These are phyloP conservation scores for Elgaria multicarinata DNA, from an alignment of 2,113 vertebrate genomes.

Conservation along the genomic window DNA sequence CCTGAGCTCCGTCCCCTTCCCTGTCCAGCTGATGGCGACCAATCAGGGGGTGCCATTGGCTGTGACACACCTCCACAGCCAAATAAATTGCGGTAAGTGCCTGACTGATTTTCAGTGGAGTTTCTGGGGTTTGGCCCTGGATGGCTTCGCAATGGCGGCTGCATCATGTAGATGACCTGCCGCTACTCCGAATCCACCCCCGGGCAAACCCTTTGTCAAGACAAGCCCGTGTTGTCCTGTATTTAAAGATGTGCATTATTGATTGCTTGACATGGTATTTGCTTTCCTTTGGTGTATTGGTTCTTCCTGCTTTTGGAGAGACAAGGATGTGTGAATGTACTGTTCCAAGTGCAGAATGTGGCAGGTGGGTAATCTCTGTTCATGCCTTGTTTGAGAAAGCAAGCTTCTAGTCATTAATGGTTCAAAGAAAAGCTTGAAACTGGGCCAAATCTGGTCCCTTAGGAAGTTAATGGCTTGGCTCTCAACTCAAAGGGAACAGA, in stretches of 20 bases:
- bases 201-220: too few species aligned
- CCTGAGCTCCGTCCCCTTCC: too few species aligned
- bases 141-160: too few species aligned
- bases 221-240: not conserved
- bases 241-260: not conserved
- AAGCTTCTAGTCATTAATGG: not conserved
- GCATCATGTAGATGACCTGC: too few species aligned
- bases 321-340: not conserved
- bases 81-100: too few species aligned
- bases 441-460: not conserved
- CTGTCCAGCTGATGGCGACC: too few species aligned
- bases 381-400: not conserved
- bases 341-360: not conserved
- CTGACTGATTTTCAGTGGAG: too few species aligned
- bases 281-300: not conserved
- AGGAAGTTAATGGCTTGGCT: not conserved
- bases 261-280: not conserved
- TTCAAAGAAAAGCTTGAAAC: not conserved
- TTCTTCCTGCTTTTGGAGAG: not conserved
- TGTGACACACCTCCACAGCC: too few species aligned
- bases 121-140: too few species aligned
- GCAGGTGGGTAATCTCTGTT: not conserved
- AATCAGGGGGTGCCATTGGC: too few species aligned
- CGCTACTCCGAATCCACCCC: too few species aligned
- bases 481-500: not conserved